Percentiles rank a stretch among this genome's conserved stretches.
Conservation (phyloP, 2,797 vertebrate species). For the Corythornis leucogaster region DNA sequence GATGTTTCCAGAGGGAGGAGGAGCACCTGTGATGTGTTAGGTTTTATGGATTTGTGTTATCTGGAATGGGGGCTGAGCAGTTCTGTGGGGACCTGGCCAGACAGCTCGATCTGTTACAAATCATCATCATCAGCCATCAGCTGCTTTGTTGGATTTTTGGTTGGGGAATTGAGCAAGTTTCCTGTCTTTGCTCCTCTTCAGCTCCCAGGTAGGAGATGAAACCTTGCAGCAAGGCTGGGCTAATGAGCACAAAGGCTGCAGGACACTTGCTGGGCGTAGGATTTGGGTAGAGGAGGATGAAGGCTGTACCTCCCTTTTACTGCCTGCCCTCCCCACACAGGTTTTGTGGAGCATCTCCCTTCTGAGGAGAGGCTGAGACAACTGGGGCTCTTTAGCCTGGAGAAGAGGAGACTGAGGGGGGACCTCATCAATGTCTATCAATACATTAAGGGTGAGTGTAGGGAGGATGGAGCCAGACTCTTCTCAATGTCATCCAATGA, state of each 20-base stretch:
- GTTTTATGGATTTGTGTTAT: not conserved
- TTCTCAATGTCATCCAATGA: too few species aligned
- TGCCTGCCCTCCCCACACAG: rapidly evolving
- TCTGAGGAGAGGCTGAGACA: too few species aligned
- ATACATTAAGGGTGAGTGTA: too few species aligned
- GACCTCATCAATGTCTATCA: too few species aligned
- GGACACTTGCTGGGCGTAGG: not conserved
- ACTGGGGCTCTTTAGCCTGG: too few species aligned
- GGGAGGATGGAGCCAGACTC: too few species aligned
- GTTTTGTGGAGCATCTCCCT: not conserved
- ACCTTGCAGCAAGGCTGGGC: rapidly evolving
- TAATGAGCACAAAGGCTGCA: not conserved
- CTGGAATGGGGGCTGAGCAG: not conserved
- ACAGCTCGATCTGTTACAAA: not conserved
- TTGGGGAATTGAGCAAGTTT: not conserved
- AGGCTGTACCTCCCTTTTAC: not conserved
- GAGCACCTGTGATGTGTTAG: not conserved
- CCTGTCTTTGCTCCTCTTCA: not conserved
- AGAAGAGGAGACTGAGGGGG: too few species aligned
- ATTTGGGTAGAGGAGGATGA: not conserved
- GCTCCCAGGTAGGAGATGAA: rapidly evolving
- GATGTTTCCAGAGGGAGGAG: not conserved
- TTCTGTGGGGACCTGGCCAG: not conserved
- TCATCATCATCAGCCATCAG: not conserved
- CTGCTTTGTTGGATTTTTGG: not conserved